phyloP scores from a whole-genome alignment of 2,797 vertebrate species.

The Pseudochirops cupreus region DNA sequence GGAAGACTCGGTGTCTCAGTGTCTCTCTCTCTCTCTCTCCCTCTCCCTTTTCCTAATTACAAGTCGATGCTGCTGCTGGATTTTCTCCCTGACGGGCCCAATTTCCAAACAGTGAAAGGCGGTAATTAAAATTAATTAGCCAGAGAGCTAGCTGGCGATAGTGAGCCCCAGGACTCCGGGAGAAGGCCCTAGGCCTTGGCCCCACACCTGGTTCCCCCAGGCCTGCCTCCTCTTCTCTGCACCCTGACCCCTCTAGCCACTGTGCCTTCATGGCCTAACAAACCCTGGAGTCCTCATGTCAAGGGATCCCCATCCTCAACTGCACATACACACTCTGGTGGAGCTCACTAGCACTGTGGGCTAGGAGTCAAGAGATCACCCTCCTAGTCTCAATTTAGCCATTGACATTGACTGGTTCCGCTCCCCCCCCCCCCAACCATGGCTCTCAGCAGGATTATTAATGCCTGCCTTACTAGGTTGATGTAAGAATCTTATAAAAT shows the following conservation, averaged over 20 bases:
- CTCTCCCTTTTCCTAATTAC: constrained; percentile 31
- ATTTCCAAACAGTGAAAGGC: constrained; percentile 68
- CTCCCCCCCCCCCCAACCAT: neutral
- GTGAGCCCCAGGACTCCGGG: neutral
- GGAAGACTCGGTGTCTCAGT: neutral
- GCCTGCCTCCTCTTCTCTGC: neutral
- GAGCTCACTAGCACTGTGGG: neutral
- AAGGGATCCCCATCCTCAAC: neutral
- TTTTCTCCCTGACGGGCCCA: constrained; percentile 46
- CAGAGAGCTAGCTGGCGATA: constrained; percentile 12
- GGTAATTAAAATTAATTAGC: constrained; percentile 77
- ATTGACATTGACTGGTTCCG: neutral
- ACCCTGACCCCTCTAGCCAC: neutral
- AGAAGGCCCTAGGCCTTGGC: neutral
- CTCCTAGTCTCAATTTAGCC: rapidly evolving
- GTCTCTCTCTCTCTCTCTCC: neutral
- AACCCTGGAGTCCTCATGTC: neutral
- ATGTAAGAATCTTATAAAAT: neutral
- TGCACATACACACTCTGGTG: neutral
- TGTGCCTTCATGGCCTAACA: neutral
- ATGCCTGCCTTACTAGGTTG: neutral
- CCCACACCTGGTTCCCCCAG: neutral
- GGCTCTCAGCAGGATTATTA: neutral
- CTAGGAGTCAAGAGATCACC: neutral
- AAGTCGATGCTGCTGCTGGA: constrained; percentile 32